Evolutionary conservation across 2,113 vertebrate genomes (phyloP).

Genomic region (Malurus melanocephalus): DNA sequence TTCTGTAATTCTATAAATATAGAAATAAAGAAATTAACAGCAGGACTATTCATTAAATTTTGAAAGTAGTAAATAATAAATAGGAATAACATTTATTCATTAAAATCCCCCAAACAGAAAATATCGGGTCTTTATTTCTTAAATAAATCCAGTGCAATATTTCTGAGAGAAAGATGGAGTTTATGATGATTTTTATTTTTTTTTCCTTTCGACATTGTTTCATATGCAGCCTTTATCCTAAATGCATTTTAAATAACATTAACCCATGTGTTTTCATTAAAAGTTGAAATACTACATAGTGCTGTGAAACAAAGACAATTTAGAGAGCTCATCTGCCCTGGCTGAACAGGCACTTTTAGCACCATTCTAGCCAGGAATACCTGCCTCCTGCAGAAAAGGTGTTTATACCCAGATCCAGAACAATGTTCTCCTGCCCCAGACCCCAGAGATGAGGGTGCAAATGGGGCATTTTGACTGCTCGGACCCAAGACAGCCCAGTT

Average conservation of each 20-base stretch:
- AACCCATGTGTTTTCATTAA: neutral
- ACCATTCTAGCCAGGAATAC: neutral
- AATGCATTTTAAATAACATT: constrained; percentile 35
- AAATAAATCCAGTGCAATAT: neutral
- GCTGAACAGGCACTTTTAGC: neutral
- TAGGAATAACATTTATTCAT: constrained; percentile 53
- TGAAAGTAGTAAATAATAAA: constrained; percentile 57
- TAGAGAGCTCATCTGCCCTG: neutral
- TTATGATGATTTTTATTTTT: neutral
- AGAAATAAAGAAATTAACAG: constrained; percentile 64
- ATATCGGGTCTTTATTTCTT: neutral
- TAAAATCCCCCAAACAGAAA: constrained; percentile 33
- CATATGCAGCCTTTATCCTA: constrained; percentile 10
- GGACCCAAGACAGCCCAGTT: neutral
- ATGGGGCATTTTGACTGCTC: neutral
- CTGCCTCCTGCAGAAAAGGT: neutral
- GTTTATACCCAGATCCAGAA: neutral
- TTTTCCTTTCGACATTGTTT: neutral
- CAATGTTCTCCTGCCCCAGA: neutral
- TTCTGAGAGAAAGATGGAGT: constrained; percentile 3
- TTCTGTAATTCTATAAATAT: constrained; percentile 60
- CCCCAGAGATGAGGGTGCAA: neutral
- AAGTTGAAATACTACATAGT: neutral
- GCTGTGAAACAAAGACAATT: neutral
- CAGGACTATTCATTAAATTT: constrained; percentile 59